Evolutionary conservation across 2,797 vertebrate species (phyloP), one percentile per base, ranked within the genome.

Genomic region (Siniperca scherzeri): DNA sequence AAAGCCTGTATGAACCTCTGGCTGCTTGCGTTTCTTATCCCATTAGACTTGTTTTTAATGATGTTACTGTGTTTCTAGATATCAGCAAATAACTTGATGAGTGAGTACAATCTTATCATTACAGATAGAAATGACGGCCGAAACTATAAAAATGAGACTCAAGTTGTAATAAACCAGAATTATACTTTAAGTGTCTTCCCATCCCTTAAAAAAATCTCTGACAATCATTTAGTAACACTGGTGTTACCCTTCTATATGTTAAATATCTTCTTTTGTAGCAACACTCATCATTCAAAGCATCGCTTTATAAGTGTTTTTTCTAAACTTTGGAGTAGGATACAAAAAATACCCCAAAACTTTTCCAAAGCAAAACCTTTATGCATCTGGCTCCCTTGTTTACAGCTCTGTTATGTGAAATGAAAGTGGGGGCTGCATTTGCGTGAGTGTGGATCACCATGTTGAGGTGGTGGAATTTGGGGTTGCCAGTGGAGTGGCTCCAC

Each of bases 401-500:
- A 33, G 67, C 81, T 79, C 60, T 62, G 69, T 67, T 17, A 17
- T 27, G 46, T 48, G 70, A 68, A 84, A 84, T 66, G 81, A 91
- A 84, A 84, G 82, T 69, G 50, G 74, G 68, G 71, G 65, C 46
- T 60, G 70, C 2, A 2, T 82, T 82, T 55, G 89, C 77, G 66
- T 93, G 88, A 85, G 77, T 84, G 71, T 56, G 44, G 82, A 84
- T 88, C 78, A 38, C 86, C 74, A 42, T 56, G 70, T 79, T 77
- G 88, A 77, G 84, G 70, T 87, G 87, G 75, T 81, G 85, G 90
- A 89, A 89, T 92, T 79, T 62, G 62, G 81, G 86, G 77, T 85
- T 90, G 88, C 89, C 87, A 87, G 83, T 53, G 73, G 53, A 91
- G 85, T 81, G 87, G 81, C 71, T 92, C 87, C 88, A 95, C 93